A percentile compares a stretch with the other conserved stretches of the same genome.
Conservation (phyloP, 2,888 invertebrate species). For the Leucoma salicis region DNA sequence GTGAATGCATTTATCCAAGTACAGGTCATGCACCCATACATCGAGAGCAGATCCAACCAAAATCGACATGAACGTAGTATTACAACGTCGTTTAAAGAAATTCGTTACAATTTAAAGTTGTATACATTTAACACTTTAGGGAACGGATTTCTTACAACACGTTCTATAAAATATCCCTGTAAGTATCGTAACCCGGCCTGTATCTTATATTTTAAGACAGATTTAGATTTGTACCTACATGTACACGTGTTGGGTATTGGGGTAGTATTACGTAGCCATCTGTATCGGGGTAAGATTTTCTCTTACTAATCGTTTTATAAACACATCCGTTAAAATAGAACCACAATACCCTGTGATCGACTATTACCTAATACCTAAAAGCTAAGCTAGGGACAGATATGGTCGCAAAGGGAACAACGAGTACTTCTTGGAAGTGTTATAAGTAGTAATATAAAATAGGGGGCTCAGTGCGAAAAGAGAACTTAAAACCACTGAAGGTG, state of each 20-base stretch:
- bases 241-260: slow-evolving; percentile 76
- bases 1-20: too few relatives aligned
- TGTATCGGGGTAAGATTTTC: slow-evolving; percentile 55
- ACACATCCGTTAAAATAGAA: slow-evolving; percentile 78
- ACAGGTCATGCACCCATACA: too few relatives aligned
- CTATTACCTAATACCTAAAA: slow-evolving; percentile 75
- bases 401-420: slow-evolving; percentile 71
- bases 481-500: too few relatives aligned
- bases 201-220: slow-evolving; percentile 61
- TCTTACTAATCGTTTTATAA: slow-evolving; percentile 68
- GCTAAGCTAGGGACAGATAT: slow-evolving; percentile 79
- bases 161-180: slow-evolving; percentile 36
- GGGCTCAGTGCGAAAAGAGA: too few relatives aligned
- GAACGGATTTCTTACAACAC: slow-evolving; percentile 37
- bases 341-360: slow-evolving; percentile 81
- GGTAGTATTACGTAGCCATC: slow-evolving; percentile 74
- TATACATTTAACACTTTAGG: slow-evolving; percentile 17
- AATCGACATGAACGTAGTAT: slow-evolving; percentile 33
- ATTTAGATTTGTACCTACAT: slow-evolving; percentile 61
- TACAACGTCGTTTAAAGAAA: slow-evolving; percentile 32
- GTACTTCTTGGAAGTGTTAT: too few relatives aligned
- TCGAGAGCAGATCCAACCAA: neutral
- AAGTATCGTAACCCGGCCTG: slow-evolving; percentile 50
- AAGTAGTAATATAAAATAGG: too few relatives aligned
- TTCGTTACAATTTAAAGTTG: slow-evolving; percentile 22